phyloP scores from a whole-genome alignment of 2,888 invertebrate genomes.

The Sicus ferrugineus region DNA sequence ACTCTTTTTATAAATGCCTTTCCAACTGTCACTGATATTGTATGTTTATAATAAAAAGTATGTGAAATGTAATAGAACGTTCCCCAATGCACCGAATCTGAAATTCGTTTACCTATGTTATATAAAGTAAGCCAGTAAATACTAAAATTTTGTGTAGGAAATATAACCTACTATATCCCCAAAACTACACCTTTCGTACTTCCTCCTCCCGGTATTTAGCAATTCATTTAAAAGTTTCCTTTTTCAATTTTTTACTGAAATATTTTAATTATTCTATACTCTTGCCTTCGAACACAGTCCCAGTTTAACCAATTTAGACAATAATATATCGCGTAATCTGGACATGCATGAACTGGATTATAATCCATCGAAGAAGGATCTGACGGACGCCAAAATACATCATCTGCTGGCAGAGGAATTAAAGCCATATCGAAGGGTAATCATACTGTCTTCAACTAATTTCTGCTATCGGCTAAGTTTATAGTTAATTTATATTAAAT shows the following conservation, averaged over 20 bases:
- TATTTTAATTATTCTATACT: slow-evolving; percentile 10
- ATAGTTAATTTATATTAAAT: background rate
- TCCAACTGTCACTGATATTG: no score
- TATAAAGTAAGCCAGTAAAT: no score
- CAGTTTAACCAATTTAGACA: slow-evolving; percentile 84
- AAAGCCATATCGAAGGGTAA: slow-evolving; percentile 86
- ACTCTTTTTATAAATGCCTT: no score
- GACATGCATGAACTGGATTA: slow-evolving; percentile 94
- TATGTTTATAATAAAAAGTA: no score
- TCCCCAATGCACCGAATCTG: slow-evolving; percentile 51
- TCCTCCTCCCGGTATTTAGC: background rate
- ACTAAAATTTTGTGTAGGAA: no score
- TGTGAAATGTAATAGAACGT: no score
- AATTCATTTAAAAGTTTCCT: background rate
- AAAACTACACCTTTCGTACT: background rate
- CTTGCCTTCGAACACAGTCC: slow-evolving; percentile 67
- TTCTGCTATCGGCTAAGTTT: no score
- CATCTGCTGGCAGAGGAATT: slow-evolving; percentile 89
- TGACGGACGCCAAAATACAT: slow-evolving; percentile 93
- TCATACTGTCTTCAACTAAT: no score
- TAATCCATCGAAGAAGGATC: slow-evolving; percentile 89
- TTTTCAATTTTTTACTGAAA: background rate
- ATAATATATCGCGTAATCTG: slow-evolving; percentile 84
- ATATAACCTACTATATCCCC: background rate
- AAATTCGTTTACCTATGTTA: slow-evolving; percentile 61